Percentiles rank a stretch among this genome's conserved stretches.
Conservation (phyloP, 2,113 vertebrate species). For the Chaetorhynchus papuensis region DNA sequence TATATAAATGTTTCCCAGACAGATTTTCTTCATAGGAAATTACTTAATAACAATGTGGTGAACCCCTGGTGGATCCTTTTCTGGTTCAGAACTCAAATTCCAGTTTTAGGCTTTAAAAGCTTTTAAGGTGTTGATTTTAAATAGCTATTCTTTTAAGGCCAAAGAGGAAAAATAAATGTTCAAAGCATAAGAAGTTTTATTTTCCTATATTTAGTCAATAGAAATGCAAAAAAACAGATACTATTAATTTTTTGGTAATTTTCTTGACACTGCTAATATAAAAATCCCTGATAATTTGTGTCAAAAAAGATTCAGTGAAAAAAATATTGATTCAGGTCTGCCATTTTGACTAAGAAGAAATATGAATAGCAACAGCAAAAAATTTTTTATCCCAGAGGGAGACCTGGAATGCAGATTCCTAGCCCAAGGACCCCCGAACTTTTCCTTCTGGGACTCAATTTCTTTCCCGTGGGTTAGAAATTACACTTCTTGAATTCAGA, state of each 20-base stretch:
- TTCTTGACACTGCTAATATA: background rate
- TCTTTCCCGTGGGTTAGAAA: background rate
- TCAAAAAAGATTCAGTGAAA: background rate
- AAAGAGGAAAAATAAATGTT: background rate
- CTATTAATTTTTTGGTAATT: background rate
- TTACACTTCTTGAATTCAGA: background rate
- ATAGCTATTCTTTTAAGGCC: fast-evolving
- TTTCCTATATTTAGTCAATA: background rate
- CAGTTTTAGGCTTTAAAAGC: background rate
- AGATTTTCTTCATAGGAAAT: background rate
- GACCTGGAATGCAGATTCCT: background rate
- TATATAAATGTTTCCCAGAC: background rate
- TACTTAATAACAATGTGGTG: background rate
- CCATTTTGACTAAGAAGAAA: background rate
- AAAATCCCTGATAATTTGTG: background rate
- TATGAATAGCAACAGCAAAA: background rate
- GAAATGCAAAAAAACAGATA: fast-evolving
- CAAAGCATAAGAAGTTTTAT: background rate
- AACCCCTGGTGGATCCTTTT: background rate
- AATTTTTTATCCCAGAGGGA: background rate
- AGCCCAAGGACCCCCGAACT: background rate
- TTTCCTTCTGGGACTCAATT: background rate
- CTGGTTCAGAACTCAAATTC: background rate
- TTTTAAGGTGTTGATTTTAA: background rate
- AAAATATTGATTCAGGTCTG: background rate